Evolutionary conservation across 2,888 invertebrate species (phyloP).

Genomic region (Julus scanicus): DNA sequence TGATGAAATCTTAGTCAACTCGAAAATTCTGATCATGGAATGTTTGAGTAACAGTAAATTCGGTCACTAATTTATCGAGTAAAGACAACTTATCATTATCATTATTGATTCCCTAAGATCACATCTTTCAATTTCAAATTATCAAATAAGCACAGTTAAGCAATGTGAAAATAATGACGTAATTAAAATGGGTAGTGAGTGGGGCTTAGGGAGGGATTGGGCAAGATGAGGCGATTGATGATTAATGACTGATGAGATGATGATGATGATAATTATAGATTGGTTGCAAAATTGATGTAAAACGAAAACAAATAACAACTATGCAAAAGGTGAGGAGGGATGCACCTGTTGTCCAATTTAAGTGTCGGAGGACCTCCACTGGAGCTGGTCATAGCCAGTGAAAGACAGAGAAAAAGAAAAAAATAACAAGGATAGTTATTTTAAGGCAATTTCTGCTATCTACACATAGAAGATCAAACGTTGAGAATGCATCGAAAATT

Average conservation of each 20-base stretch:
- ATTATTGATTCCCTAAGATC: slow-evolving; percentile 3
- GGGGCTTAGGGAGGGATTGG: background rate
- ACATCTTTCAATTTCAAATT: background rate
- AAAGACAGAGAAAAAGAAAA: slow-evolving; percentile 55
- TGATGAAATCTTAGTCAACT: no score
- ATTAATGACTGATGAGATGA: background rate
- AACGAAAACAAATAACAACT: slow-evolving; percentile 1
- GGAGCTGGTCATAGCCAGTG: slow-evolving; percentile 54
- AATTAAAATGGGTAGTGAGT: background rate
- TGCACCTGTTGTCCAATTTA: slow-evolving; percentile 58
- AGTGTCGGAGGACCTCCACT: slow-evolving; percentile 55
- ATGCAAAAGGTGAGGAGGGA: slow-evolving; percentile 50
- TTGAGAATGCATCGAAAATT: slow-evolving; percentile 9
- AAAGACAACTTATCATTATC: background rate
- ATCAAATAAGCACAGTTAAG: background rate
- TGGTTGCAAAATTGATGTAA: background rate
- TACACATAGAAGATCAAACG: slow-evolving; percentile 27
- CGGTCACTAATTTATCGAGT: no score
- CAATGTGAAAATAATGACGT: background rate
- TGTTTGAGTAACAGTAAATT: no score
- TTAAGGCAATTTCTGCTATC: background rate
- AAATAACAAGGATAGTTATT: slow-evolving; percentile 50
- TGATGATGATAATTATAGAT: background rate
- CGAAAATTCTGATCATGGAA: no score
- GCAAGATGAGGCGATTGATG: background rate